Evolutionary conservation across 1,140 invertebrate species (phyloP), one percentile per base, ranked within the genome.

Genomic region (Drosophila miranda): DNA sequence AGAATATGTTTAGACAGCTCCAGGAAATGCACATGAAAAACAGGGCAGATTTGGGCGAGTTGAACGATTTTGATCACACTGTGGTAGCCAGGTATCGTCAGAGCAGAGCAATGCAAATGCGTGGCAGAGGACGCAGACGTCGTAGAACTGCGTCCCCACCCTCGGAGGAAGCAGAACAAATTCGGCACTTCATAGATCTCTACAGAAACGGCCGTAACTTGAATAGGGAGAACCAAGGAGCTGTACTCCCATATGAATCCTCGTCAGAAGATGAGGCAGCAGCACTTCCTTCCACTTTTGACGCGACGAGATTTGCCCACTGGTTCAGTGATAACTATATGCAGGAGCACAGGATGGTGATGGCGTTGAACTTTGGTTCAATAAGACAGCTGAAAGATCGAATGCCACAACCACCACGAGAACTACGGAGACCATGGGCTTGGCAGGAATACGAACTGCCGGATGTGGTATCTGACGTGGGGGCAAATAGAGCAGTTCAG

Each of bases 311-410:
- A 50, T 67, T 49, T 52, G 16, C 6, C 2, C 53, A 56, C 1
- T 42, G 14, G 13, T 7, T 82, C 7, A 57, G 45, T 14, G 46
- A 62, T 7, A 3, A 61, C 0, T 58, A 60, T 30, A 13, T 83
- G 14, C 9, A 11, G 1, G 7, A n/a, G 6, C 74, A 55, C 6
- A 45, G 49, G 14, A 49, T 78, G 11, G 53, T 69, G n/a, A 3
- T 5, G 16, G 0, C 4, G 5, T 4, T 38, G 1, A 26, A 11
- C 4, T 23, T 9, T 16, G 2, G 0, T 6, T 8, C 8, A 5
- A 7, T 6, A 2, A 3, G 1, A 0, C 14, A 38, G 16, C 13
- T 82, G 19, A 13, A 6, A 0, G 11, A 42, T 3, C 42, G 19
- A 6, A 5, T 26, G 4, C 23, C 4, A 5, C 23, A 5, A 26